A percentile compares a stretch with the other conserved stretches of the same genome.
phyloP scores from a whole-genome alignment of 2,888 invertebrate species.

The Mythimna impura region DNA sequence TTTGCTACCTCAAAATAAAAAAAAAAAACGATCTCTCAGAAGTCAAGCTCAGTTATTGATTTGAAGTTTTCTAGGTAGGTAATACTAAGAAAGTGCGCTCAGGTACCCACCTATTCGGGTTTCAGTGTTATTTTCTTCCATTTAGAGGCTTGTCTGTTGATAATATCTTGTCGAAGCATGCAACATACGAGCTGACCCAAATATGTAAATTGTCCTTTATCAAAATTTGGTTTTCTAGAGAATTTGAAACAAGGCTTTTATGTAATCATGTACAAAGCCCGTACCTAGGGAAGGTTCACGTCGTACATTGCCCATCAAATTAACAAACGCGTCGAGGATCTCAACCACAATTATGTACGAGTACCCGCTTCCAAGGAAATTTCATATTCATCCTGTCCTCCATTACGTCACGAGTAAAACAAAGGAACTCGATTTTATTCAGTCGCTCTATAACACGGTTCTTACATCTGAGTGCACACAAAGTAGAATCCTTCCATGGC shows the following conservation, averaged over 20 bases:
- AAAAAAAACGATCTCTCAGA: constrained; percentile 6
- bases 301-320: constrained; percentile 56
- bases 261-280: constrained; percentile 51
- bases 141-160: background rate
- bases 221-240: constrained; percentile 51
- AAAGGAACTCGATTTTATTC: constrained; percentile 60
- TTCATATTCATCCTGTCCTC: constrained; percentile 57
- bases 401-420: constrained; percentile 58
- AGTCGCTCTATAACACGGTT: constrained; percentile 60
- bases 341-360: constrained; percentile 60
- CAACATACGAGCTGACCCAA: constrained; percentile 36
- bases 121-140: constrained; percentile 2
- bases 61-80: background rate
- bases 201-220: constrained; percentile 48
- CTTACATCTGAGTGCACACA: constrained; percentile 66
- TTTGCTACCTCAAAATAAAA: background rate
- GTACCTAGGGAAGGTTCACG: constrained; percentile 46
- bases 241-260: constrained; percentile 53
- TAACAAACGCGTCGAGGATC: constrained; percentile 53
- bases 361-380: constrained; percentile 52
- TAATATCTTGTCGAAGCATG: constrained; percentile 24
- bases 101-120: background rate
- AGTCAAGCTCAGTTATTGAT: constrained; percentile 13
- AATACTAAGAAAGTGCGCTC: background rate
- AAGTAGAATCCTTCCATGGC: constrained; percentile 68